Conservation (phyloP, 2,113 vertebrate genomes). For the Triplophysa siluroides region DNA sequence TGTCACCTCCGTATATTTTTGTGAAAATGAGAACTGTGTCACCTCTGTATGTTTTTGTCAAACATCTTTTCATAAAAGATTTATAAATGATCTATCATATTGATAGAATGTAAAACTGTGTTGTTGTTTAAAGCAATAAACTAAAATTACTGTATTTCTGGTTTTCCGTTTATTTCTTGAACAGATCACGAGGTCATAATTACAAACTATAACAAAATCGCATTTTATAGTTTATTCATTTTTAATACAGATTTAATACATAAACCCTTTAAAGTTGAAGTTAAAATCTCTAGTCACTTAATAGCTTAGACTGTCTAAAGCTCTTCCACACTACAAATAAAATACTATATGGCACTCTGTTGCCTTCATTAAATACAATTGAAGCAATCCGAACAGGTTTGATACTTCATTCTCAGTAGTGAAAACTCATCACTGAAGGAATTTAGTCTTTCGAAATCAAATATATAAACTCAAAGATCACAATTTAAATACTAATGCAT, state of each 20-base stretch:
- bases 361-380: no score
- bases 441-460: not conserved
- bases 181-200: no score
- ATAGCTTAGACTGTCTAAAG: no score
- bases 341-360: no score
- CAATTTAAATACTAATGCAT: slow-evolving; percentile 35
- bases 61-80: slow-evolving; percentile 14
- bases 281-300: not conserved
- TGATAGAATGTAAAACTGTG: slow-evolving; percentile 51
- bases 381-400: no score
- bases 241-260: not conserved
- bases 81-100: slow-evolving; percentile 48
- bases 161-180: not conserved
- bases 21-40: no score
- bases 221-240: not conserved
- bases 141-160: not conserved
- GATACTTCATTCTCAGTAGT: not conserved
- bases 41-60: slow-evolving; percentile 23
- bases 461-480: not conserved
- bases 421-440: no score
- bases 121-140: slow-evolving; percentile 44
- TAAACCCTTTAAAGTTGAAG: not conserved
- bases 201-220: no score
- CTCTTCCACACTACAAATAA: no score
- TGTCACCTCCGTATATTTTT: no score